Evolutionary conservation across 2,113 vertebrate genomes (phyloP).

Genomic region (Elaphurus davidianus): DNA sequence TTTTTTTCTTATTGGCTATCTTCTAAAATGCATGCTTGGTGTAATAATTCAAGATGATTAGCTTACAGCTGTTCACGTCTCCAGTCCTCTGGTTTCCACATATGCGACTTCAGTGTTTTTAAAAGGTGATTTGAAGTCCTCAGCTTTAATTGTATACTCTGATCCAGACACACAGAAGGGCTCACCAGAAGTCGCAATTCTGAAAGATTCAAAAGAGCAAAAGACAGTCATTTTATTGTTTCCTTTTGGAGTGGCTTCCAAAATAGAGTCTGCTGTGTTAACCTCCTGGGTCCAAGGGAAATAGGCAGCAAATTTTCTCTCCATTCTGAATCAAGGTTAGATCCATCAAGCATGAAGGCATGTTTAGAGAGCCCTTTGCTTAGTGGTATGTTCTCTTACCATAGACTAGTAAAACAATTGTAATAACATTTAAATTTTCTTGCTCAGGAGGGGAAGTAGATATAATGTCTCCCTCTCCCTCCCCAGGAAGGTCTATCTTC

Average conservation of each 20-base stretch:
- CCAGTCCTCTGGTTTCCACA: conserved; percentile 49
- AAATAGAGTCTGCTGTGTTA: not conserved
- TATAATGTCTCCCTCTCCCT: not conserved
- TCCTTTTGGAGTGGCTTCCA: not conserved
- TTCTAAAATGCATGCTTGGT: not conserved
- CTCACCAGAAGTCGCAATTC: conserved; percentile 81
- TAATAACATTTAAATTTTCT: not conserved
- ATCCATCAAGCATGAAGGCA: not conserved
- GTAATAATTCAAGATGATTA: not conserved
- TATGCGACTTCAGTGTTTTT: not conserved
- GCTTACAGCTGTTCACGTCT: conserved; percentile 71
- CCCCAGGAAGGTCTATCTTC: not conserved
- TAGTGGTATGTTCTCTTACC: not conserved
- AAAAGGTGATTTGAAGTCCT: not conserved
- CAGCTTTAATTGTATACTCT: conserved; percentile 28
- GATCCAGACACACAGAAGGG: conserved; percentile 81
- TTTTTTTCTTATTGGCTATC: not conserved
- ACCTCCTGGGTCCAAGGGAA: not conserved
- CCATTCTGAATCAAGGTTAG: not conserved
- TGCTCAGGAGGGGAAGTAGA: not conserved
- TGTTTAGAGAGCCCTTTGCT: not conserved
- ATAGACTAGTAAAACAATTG: not conserved
- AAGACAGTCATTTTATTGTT: conserved; percentile 36
- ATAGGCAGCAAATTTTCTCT: not conserved
- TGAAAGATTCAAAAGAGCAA: conserved; percentile 74